Evolutionary conservation across 2,888 invertebrate species (phyloP).

Genomic region (Ormyrus nitidulus): DNA sequence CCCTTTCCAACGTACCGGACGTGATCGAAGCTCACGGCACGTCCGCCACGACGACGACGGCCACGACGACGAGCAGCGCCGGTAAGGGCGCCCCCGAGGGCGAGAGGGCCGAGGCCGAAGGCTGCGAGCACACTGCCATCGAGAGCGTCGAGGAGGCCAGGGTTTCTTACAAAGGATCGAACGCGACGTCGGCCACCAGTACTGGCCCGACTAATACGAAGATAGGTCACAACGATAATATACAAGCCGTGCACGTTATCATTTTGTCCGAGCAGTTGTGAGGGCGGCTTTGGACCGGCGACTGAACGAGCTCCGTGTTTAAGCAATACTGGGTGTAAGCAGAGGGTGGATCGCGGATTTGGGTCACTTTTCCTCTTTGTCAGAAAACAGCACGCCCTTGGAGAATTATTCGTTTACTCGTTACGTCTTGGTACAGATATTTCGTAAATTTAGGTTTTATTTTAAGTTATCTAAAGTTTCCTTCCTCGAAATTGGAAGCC

Average conservation of each 20-base stretch:
- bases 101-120: constrained; percentile 72
- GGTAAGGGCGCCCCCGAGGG: constrained; percentile 63
- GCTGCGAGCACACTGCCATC: constrained; percentile 69
- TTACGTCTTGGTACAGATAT: not conserved
- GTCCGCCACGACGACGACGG: constrained; percentile 15
- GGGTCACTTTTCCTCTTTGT: constrained; percentile 31
- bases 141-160: constrained; percentile 66
- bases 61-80: not conserved
- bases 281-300: constrained; percentile 56
- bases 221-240: constrained; percentile 69
- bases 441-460: not conserved
- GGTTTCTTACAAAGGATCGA: constrained; percentile 62
- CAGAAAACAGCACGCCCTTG: not conserved
- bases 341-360: not conserved
- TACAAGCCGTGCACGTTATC: constrained; percentile 72
- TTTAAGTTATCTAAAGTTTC: not conserved
- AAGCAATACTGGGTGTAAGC: constrained; percentile 44
- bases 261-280: constrained; percentile 74
- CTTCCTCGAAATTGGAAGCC: too few species aligned
- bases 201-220: constrained; percentile 60
- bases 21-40: constrained; percentile 68
- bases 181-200: not conserved
- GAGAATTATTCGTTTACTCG: not conserved
- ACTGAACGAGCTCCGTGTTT: constrained; percentile 41
- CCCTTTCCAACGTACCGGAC: constrained; percentile 66